A percentile compares a stretch with the other conserved stretches of the same genome.
Evolutionary conservation across 2,797 vertebrate species (phyloP).

Genomic region (Rhynchotus rufescens): DNA sequence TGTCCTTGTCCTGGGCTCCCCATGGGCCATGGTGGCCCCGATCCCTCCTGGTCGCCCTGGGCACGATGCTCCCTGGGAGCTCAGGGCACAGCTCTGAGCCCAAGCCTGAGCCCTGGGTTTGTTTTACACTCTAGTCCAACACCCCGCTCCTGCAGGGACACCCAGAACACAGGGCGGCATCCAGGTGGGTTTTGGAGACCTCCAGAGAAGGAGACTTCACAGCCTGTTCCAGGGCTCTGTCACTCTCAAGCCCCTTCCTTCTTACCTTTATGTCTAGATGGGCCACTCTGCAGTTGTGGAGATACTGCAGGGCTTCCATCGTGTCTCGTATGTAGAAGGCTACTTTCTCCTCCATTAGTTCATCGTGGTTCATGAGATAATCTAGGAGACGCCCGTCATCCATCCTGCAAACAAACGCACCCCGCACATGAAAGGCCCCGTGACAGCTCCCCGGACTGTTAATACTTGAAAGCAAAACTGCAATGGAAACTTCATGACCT

Average conservation of each 20-base stretch:
- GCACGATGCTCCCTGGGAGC: background rate
- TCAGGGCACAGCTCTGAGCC: background rate
- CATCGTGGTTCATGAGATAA: conserved; percentile 93
- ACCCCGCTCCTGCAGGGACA: too few relatives aligned
- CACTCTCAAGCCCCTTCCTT: background rate
- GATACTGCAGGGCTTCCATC: conserved; percentile 93
- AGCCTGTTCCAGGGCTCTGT: background rate
- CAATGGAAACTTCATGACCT: background rate
- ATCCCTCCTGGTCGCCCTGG: background rate
- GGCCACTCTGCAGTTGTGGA: conserved; percentile 95
- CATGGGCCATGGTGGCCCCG: too few relatives aligned
- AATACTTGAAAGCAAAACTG: conserved; percentile 8
- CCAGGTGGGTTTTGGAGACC: too few relatives aligned
- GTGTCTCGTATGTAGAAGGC: conserved; percentile 94
- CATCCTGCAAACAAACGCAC: conserved; percentile 83
- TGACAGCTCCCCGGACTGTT: background rate
- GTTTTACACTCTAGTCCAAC: background rate
- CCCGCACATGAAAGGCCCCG: background rate
- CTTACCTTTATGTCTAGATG: conserved; percentile 96
- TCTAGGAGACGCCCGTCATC: conserved; percentile 94
- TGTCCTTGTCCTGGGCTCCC: too few relatives aligned
- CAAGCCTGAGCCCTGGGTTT: background rate
- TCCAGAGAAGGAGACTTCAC: too few relatives aligned
- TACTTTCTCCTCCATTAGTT: conserved; percentile 97
- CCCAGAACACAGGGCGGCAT: too few relatives aligned